Conservation (phyloP, 2,797 vertebrate genomes). For the Antrozous pallidus region DNA sequence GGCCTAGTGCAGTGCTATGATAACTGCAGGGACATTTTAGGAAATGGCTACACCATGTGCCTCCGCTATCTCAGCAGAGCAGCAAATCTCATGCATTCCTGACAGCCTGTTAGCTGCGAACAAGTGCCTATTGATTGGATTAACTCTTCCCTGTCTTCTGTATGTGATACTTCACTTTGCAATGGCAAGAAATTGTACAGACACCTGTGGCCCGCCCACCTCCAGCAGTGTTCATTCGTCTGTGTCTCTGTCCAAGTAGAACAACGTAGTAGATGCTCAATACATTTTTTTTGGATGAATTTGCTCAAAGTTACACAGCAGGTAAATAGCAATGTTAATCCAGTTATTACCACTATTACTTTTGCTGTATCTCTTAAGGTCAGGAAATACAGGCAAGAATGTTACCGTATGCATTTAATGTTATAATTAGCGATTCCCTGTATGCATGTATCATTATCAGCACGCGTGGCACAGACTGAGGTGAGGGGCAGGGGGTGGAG, state of each 20-base stretch:
- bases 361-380: not conserved
- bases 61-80: not conserved
- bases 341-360: not conserved
- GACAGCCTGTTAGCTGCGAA: not conserved
- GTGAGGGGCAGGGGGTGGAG: not conserved
- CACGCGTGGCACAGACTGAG: not conserved
- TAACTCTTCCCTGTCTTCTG: not conserved
- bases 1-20: not conserved
- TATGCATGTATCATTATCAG: not conserved
- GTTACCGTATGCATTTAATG: too few relatives aligned
- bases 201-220: not conserved
- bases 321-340: not conserved
- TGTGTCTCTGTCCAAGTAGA: not conserved
- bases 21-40: constrained; percentile 24
- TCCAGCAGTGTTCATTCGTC: not conserved
- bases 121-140: not conserved
- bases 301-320: not conserved
- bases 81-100: not conserved
- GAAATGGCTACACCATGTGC: not conserved
- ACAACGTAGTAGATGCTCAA: not conserved
- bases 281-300: not conserved
- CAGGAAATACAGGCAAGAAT: not conserved
- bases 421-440: not conserved
- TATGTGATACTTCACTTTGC: not conserved
- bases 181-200: not conserved